phyloP scores from a whole-genome alignment of 2,113 vertebrate genomes.

The Serilophus lunatus region DNA sequence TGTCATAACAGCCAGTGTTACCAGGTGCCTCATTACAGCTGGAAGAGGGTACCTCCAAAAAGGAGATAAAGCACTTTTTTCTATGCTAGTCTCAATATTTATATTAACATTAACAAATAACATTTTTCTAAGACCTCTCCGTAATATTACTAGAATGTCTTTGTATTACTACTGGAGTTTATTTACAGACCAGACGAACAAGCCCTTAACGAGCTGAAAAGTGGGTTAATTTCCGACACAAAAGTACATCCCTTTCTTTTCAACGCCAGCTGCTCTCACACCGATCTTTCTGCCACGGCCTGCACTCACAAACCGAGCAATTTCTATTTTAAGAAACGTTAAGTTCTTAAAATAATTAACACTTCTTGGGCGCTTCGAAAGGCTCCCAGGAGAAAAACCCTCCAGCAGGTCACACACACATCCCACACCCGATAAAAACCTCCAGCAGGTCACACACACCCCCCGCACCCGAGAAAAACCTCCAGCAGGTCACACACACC shows the following conservation, averaged over 20 bases:
- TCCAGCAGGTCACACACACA: no score
- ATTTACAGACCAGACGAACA: neutral
- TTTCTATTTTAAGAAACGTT: neutral
- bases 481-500: no score
- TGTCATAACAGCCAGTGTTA: neutral
- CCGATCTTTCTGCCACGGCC: neutral
- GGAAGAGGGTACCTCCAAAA: neutral
- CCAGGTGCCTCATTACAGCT: neutral
- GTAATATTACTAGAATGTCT: no score
- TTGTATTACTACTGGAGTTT: no score
- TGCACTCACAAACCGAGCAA: neutral
- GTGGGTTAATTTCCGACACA: neutral
- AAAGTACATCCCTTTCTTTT: neutral
- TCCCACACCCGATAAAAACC: no score
- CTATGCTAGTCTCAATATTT: neutral
- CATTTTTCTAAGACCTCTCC: neutral
- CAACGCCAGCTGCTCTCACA: neutral
- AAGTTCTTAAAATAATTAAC: neutral
- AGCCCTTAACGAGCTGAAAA: neutral
- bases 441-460: no score
- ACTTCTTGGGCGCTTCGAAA: neutral
- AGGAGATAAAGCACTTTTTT: neutral
- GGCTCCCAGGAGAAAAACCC: neutral
- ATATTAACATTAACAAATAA: rapidly evolving
- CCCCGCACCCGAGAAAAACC: no score